These are phyloP conservation scores for Agrilus planipennis DNA, from an alignment of 1,140 invertebrate genomes.

Conservation along the genomic window DNA sequence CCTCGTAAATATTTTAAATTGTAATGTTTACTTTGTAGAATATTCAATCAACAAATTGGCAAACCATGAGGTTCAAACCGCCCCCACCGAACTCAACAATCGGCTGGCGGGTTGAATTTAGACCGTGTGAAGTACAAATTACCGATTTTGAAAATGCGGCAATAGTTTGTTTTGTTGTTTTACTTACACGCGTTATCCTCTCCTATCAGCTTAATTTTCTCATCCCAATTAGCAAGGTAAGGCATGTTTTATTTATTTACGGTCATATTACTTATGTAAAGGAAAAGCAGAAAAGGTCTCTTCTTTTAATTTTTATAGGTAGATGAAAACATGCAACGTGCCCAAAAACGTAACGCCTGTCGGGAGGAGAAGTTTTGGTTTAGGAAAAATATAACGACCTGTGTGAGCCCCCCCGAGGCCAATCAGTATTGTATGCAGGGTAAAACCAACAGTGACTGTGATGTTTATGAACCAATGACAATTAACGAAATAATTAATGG, in stretches of 20 bases:
- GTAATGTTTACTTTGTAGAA: conserved; percentile 52
- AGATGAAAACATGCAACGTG: conserved; percentile 95
- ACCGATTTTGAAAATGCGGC: conserved; percentile 99
- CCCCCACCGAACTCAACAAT: conserved; percentile 90
- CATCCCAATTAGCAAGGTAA: conserved; percentile 93
- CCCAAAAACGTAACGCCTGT: conserved; percentile 83
- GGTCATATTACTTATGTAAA: no score
- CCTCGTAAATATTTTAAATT: no score
- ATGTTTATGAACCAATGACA: conserved; percentile 63
- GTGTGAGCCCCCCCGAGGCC: conserved; percentile 34
- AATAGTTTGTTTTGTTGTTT: conserved; percentile 95
- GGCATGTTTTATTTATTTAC: no score
- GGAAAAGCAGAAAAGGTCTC: background rate
- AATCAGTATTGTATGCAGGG: conserved; percentile 29
- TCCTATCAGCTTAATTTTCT: conserved; percentile 94
- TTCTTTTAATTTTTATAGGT: conserved; percentile 44
- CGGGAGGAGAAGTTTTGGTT: conserved; percentile 83
- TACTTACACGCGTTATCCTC: conserved; percentile 92
- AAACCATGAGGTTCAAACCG: conserved; percentile 99
- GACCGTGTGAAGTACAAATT: conserved; percentile 96
- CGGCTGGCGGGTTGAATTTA: conserved; percentile 99
- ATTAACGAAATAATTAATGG: conserved; percentile 97
- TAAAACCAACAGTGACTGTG: conserved; percentile 28
- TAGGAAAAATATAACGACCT: conserved; percentile 61
- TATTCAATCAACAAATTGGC: conserved; percentile 99